These are phyloP conservation scores for Calycopis cecrops DNA, from an alignment of 1,140 invertebrate genomes.

Conservation along the genomic window DNA sequence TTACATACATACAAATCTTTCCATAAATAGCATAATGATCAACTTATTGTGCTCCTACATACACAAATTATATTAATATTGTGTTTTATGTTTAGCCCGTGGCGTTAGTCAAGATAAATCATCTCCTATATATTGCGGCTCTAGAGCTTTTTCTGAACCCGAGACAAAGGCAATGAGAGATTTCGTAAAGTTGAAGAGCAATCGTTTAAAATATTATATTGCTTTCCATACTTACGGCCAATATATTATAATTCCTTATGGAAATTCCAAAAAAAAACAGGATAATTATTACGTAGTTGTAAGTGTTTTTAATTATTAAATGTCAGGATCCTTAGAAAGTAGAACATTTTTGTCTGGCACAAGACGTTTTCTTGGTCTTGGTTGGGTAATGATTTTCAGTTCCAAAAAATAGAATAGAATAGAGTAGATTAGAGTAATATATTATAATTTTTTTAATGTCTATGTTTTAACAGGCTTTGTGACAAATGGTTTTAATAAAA, in stretches of 20 bases:
- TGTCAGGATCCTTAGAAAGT: neutral
- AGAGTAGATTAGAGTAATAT: too few species aligned
- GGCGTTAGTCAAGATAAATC: constrained; percentile 77
- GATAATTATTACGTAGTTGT: constrained; percentile 3
- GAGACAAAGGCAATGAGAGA: constrained; percentile 74
- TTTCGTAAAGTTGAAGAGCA: constrained; percentile 48
- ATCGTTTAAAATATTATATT: constrained; percentile 49
- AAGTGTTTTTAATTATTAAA: neutral
- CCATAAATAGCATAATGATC: too few species aligned
- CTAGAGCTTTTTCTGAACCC: constrained; percentile 78
- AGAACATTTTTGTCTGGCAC: too few species aligned
- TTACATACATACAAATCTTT: too few species aligned
- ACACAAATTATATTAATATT: too few species aligned
- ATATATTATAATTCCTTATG: neutral
- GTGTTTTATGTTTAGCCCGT: constrained; percentile 51
- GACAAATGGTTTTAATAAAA: too few species aligned
- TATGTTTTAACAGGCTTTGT: too few species aligned
- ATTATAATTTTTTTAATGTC: too few species aligned
- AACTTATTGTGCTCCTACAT: too few species aligned
- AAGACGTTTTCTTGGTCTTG: neutral
- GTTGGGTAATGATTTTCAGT: neutral
- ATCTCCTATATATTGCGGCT: constrained; percentile 78
- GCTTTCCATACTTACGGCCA: neutral
- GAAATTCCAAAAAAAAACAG: neutral
- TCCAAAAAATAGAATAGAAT: too few species aligned